phyloP scores from a whole-genome alignment of 1,140 invertebrate genomes.

The Drosophila serrata region DNA sequence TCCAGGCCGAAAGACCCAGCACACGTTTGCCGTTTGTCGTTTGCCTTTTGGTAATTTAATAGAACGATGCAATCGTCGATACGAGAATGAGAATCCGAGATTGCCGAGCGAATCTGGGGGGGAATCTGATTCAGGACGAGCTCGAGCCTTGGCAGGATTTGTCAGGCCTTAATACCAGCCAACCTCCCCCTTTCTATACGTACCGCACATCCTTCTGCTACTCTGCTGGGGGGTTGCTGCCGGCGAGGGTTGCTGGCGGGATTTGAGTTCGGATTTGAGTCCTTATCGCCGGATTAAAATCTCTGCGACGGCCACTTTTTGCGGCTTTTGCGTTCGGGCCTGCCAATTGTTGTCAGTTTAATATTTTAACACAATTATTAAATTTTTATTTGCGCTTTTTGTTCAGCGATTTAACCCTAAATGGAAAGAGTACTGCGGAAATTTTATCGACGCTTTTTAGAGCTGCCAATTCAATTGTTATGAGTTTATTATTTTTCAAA shows the following conservation, averaged over 20 bases:
- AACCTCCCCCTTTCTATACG: slow-evolving; percentile 16
- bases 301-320: slow-evolving; percentile 64
- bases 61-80: slow-evolving; percentile 80
- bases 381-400: slow-evolving; percentile 47
- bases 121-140: slow-evolving; percentile 43
- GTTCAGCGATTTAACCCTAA: slow-evolving; percentile 21
- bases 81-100: slow-evolving; percentile 64
- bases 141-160: slow-evolving; percentile 63
- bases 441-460: slow-evolving; percentile 13
- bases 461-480: slow-evolving; percentile 22
- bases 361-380: slow-evolving; percentile 78
- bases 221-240: slow-evolving; percentile 51
- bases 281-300: slow-evolving; percentile 67
- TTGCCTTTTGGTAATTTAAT: slow-evolving; percentile 83
- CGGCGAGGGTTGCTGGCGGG: slow-evolving; percentile 49
- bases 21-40: slow-evolving; percentile 73
- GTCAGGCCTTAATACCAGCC: slow-evolving; percentile 65
- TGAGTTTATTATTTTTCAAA: slow-evolving; percentile 18
- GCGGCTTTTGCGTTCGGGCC: slow-evolving; percentile 57
- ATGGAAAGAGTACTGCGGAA: slow-evolving; percentile 11
- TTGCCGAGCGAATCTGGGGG: slow-evolving; percentile 44
- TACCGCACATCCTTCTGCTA: neutral
- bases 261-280: slow-evolving; percentile 52
- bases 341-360: slow-evolving; percentile 78
- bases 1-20: slow-evolving; percentile 26